Conservation (phyloP, 1,140 invertebrate genomes). For the Elysia chlorotica region DNA sequence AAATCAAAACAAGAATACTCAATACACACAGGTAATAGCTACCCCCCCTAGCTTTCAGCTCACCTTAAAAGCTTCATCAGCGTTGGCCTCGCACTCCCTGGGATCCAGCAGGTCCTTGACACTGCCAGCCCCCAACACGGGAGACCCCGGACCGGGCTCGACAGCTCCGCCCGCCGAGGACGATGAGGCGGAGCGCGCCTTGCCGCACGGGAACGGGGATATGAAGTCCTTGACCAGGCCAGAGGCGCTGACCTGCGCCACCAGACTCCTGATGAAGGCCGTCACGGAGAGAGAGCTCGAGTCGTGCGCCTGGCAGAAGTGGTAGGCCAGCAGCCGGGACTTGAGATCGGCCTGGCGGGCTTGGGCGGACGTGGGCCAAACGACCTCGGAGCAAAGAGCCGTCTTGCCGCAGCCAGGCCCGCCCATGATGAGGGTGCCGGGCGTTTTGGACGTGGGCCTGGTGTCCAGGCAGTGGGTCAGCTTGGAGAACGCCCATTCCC, state of each 20-base stretch:
- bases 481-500: constrained; percentile 95
- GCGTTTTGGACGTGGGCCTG: constrained; percentile 62
- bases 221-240: constrained; percentile 11
- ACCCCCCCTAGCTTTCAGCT: too few species aligned
- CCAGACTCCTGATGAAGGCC: constrained; percentile 82
- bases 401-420: constrained; percentile 85
- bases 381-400: constrained; percentile 80
- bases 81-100: constrained; percentile 64
- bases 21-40: too few species aligned
- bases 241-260: constrained; percentile 71
- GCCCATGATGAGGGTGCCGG: constrained; percentile 82
- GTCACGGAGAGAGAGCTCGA: constrained; percentile 73
- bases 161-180: too few species aligned
- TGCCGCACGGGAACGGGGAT: constrained; percentile 28
- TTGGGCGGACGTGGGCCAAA: constrained; percentile 71
- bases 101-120: constrained; percentile 43
- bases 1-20: too few species aligned
- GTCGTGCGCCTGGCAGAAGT: constrained; percentile 66
- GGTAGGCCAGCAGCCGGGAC: constrained; percentile 51
- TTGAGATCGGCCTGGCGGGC: constrained; percentile 50
- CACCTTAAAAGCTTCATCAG: constrained; percentile 90
- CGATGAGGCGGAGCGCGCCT: too few species aligned
- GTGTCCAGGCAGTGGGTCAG: constrained; percentile 85
- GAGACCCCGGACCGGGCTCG: too few species aligned
- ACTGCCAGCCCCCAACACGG: too few species aligned